These are phyloP conservation scores for Etheostoma spectabile DNA, from an alignment of 2,113 vertebrate species.

Conservation along the genomic window DNA sequence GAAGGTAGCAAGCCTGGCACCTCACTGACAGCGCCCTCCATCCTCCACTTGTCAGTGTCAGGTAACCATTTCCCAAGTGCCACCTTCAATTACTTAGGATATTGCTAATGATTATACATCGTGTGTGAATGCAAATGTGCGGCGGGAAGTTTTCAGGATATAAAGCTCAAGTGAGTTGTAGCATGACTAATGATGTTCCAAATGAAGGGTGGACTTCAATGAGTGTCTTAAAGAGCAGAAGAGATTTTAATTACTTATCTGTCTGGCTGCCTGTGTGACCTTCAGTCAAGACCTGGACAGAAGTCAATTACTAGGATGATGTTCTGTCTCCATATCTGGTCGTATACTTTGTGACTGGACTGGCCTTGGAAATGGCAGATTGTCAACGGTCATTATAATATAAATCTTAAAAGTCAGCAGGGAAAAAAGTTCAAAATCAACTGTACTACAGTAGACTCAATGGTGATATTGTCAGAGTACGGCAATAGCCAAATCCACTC, in stretches of 20 bases:
- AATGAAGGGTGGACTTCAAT: slow-evolving; percentile 67
- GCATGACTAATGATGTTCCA: slow-evolving; percentile 77
- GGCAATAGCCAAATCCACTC: background rate
- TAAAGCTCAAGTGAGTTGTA: slow-evolving; percentile 41
- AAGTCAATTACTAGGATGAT: slow-evolving; percentile 73
- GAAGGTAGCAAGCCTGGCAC: slow-evolving; percentile 45
- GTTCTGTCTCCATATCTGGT: slow-evolving; percentile 44
- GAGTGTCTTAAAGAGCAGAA: slow-evolving; percentile 69
- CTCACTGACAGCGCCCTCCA: slow-evolving; percentile 64
- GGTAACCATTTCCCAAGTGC: slow-evolving; percentile 76
- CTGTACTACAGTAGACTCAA: slow-evolving; percentile 26
- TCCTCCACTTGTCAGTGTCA: slow-evolving; percentile 68
- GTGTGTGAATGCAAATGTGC: slow-evolving; percentile 63
- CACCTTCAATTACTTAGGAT: slow-evolving; percentile 77
- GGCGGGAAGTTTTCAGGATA: slow-evolving; percentile 42
- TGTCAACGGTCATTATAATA: slow-evolving; percentile 70
- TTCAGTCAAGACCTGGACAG: slow-evolving; percentile 74
- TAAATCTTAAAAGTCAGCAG: slow-evolving; percentile 50
- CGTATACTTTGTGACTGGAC: slow-evolving; percentile 37
- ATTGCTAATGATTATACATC: slow-evolving; percentile 75
- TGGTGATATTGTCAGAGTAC: background rate
- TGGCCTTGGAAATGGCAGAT: slow-evolving; percentile 49
- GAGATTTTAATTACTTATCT: slow-evolving; percentile 78
- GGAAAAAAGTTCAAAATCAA: slow-evolving; percentile 46
- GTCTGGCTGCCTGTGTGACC: slow-evolving; percentile 68